These are phyloP conservation scores for Diplogasteroides magnus DNA, from an alignment of 1,140 invertebrate species.

Conservation along the genomic window DNA sequence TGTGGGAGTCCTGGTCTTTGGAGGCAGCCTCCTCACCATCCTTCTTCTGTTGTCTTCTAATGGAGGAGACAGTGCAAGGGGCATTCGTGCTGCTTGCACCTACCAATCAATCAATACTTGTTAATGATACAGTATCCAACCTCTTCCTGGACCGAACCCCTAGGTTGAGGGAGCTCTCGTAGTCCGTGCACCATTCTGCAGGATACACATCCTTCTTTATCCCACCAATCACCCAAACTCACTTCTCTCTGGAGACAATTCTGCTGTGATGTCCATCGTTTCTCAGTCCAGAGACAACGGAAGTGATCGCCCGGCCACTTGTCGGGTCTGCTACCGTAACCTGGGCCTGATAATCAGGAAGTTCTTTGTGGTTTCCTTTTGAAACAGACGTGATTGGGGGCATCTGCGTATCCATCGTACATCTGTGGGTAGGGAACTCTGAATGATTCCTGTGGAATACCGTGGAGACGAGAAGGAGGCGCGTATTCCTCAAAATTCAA, in stretches of 20 bases:
- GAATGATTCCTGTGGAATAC: neutral
- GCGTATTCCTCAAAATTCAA: neutral
- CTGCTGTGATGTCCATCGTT: neutral
- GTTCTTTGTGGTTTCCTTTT: neutral
- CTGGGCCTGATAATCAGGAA: neutral
- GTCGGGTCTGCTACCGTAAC: neutral
- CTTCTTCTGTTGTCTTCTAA: no score
- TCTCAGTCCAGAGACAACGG: neutral
- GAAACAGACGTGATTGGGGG: neutral
- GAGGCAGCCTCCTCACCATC: no score
- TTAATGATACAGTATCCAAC: no score
- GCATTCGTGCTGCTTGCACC: no score
- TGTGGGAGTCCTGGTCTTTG: no score
- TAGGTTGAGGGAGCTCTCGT: no score
- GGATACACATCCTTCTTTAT: no score
- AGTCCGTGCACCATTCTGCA: no score
- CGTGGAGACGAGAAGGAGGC: neutral
- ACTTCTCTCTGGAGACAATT: neutral
- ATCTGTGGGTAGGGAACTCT: neutral
- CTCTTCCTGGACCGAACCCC: no score
- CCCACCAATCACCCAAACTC: no score
- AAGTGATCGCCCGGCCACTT: neutral
- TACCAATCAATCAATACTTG: no score
- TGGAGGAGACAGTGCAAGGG: no score
- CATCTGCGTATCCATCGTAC: neutral